Conservation (phyloP, 2,888 invertebrate genomes). For the Ligdia adustata region DNA sequence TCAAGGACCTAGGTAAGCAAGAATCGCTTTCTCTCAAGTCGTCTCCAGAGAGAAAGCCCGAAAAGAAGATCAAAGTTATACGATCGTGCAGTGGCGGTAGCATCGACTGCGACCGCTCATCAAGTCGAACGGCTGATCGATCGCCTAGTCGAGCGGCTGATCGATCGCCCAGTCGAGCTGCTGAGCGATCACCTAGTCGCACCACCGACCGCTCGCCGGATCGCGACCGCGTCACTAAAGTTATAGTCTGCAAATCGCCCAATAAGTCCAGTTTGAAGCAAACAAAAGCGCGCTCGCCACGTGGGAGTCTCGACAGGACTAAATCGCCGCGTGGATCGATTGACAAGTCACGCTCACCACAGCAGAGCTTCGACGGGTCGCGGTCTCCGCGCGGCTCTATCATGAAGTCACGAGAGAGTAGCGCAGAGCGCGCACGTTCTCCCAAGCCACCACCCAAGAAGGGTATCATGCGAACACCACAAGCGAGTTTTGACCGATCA, state of each 20-base stretch:
- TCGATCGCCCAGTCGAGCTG: slow-evolving; percentile 65
- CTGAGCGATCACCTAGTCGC: slow-evolving; percentile 72
- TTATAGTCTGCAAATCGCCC: slow-evolving; percentile 79
- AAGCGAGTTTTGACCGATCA: slow-evolving; percentile 77
- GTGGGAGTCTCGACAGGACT: slow-evolving; percentile 79
- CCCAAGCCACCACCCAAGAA: slow-evolving; percentile 79
- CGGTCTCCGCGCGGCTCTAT: slow-evolving; percentile 77
- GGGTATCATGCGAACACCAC: slow-evolving; percentile 80
- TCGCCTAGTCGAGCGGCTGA: slow-evolving; percentile 41
- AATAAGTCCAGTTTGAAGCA: slow-evolving; percentile 77
- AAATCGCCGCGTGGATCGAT: slow-evolving; percentile 83
- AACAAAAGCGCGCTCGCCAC: slow-evolving; percentile 76
- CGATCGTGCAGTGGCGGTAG: slow-evolving; percentile 82
- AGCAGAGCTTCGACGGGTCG: slow-evolving; percentile 82
- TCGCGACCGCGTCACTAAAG: slow-evolving; percentile 76
- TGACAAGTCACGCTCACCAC: slow-evolving; percentile 83
- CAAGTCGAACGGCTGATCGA: slow-evolving; percentile 56
- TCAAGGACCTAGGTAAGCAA: slow-evolving; percentile 95
- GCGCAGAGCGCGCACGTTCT: slow-evolving; percentile 71
- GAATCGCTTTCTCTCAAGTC: slow-evolving; percentile 81
- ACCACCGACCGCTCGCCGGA: slow-evolving; percentile 63
- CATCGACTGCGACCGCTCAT: slow-evolving; percentile 75
- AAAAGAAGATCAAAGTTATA: slow-evolving; percentile 74
- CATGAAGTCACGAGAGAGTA: slow-evolving; percentile 77
- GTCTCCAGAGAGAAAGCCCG: slow-evolving; percentile 72